Conservation (phyloP, 2,113 vertebrate species). For the Motacilla alba region DNA sequence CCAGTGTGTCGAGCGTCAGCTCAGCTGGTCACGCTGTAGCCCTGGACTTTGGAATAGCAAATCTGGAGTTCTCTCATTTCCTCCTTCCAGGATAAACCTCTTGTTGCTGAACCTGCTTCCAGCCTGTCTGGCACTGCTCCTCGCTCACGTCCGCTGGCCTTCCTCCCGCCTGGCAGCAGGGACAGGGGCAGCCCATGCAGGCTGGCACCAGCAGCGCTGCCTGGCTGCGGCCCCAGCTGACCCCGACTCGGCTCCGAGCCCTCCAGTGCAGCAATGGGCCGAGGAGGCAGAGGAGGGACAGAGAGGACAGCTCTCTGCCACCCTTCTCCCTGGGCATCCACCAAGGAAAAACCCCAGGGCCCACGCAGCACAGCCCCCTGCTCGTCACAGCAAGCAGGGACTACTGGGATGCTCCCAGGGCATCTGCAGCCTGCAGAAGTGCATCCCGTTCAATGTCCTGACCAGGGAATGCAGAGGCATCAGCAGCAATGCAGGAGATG, state of each 20-base stretch:
- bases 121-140: background rate
- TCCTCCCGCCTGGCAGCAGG: background rate
- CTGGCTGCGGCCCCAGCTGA: background rate
- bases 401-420: fast-evolving
- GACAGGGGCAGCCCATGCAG: background rate
- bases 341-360: background rate
- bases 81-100: conserved; percentile 12
- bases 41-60: background rate
- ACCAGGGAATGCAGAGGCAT: background rate
- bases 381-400: background rate
- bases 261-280: fast-evolving
- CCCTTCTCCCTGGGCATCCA: background rate
- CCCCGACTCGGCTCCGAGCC: background rate
- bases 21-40: background rate
- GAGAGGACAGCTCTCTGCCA: background rate
- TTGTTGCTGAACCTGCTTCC: background rate
- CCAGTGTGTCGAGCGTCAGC: background rate
- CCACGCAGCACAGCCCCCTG: fast-evolving
- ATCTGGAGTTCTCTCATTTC: background rate
- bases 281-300: background rate
- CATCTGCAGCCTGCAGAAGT: background rate
- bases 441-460: fast-evolving
- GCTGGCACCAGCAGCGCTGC: background rate
- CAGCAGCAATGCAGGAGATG: background rate
- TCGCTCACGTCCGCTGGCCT: background rate